phyloP scores from a whole-genome alignment of 2,888 invertebrate genomes.

The Crematogaster levior region DNA sequence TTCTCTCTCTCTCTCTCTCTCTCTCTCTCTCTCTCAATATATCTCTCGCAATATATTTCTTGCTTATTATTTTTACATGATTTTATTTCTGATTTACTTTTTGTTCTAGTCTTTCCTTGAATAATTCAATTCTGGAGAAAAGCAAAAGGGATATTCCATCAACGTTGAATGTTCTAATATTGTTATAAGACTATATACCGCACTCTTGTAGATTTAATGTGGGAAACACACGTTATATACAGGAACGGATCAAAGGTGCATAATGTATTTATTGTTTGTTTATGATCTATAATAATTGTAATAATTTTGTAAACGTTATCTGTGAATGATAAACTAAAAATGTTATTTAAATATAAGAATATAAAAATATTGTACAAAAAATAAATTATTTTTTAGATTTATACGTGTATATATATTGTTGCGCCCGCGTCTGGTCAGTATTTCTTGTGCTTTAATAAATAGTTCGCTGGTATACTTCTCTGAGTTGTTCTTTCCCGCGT shows the following conservation, averaged over 20 bases:
- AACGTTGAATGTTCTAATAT: not conserved
- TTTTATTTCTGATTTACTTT: slow-evolving; percentile 30
- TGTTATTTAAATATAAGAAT: not conserved
- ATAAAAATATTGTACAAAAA: not conserved
- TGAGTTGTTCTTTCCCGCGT: too few species aligned
- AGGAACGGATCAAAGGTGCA: not conserved
- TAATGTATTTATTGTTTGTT: slow-evolving; percentile 2
- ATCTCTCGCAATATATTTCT: not conserved
- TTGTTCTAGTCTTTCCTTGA: slow-evolving; percentile 57
- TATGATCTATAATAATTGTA: not conserved
- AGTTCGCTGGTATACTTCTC: too few species aligned
- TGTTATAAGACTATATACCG: not conserved
- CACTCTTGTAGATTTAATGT: not conserved
- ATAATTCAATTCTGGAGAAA: not conserved
- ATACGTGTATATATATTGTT: too few species aligned
- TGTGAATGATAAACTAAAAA: not conserved
- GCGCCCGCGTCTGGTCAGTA: too few species aligned
- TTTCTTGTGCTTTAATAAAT: too few species aligned
- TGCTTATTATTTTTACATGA: not conserved
- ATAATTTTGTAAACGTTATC: not conserved
- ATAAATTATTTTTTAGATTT: slow-evolving; percentile 14
- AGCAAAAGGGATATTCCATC: not conserved
- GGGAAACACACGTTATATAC: not conserved
- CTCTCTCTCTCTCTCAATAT: not conserved
- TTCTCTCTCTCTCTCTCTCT: not conserved